Evolutionary conservation across 2,113 vertebrate genomes (phyloP).

Genomic region (Pungitius pungitius): DNA sequence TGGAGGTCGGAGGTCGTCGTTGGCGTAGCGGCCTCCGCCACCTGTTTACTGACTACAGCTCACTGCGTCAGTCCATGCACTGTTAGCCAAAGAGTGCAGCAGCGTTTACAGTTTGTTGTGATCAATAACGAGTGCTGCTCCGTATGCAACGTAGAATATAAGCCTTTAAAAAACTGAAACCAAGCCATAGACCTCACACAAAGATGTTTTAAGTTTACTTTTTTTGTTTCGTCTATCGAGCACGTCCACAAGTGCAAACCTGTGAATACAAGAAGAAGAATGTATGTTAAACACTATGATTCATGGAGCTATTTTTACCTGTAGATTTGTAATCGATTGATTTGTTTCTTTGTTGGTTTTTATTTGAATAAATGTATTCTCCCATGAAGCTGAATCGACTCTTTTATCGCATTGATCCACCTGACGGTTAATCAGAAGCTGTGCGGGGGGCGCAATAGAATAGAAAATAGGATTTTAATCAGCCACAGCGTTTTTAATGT

Average conservation of each 20-base stretch:
- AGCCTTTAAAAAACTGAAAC: slow-evolving; percentile 28
- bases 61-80: not conserved
- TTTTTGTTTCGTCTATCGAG: slow-evolving; percentile 30
- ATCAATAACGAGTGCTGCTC: slow-evolving; percentile 28
- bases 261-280: slow-evolving; percentile 65
- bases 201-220: slow-evolving; percentile 39
- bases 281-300: slow-evolving; percentile 57
- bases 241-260: slow-evolving; percentile 82
- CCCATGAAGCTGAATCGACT: slow-evolving; percentile 29
- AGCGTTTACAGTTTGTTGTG: slow-evolving; percentile 34
- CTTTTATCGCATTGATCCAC: slow-evolving; percentile 6
- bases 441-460: too few relatives aligned
- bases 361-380: slow-evolving; percentile 75
- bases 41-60: slow-evolving; percentile 1
- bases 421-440: slow-evolving; percentile 3
- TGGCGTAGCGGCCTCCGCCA: slow-evolving; percentile 8
- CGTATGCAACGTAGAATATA: slow-evolving; percentile 45
- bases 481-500: slow-evolving; percentile 47
- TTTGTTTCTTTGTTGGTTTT: slow-evolving; percentile 65
- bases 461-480: slow-evolving; percentile 47
- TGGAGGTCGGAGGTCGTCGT: slow-evolving; percentile 28
- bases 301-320: slow-evolving; percentile 62
- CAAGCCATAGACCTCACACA: slow-evolving; percentile 60
- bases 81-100: slow-evolving; percentile 44
- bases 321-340: slow-evolving; percentile 30